These are phyloP conservation scores for Furcula furcula DNA, from an alignment of 2,888 invertebrate species.

Conservation along the genomic window DNA sequence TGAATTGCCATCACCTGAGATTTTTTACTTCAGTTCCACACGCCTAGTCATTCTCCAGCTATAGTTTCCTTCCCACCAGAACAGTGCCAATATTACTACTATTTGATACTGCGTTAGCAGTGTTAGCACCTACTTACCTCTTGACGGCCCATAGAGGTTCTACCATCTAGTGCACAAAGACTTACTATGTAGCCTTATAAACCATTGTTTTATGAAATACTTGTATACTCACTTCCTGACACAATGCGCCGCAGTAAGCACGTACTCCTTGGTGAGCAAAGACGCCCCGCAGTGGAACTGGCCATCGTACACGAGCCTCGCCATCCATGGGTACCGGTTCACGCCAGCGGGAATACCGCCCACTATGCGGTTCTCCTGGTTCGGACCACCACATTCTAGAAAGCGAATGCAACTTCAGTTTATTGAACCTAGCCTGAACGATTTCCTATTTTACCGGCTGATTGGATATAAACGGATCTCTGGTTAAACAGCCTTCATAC, in stretches of 20 bases:
- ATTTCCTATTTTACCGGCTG: slow-evolving; percentile 21
- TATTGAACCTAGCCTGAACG: slow-evolving; percentile 42
- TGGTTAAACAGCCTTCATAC: too few relatives aligned
- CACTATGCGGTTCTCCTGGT: slow-evolving; percentile 93
- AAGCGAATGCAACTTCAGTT: slow-evolving; percentile 49
- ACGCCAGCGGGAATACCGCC: slow-evolving; percentile 91
- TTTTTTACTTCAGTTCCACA: too few relatives aligned
- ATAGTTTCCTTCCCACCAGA: too few relatives aligned
- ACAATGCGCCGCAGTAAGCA: slow-evolving; percentile 94
- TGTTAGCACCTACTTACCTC: too few relatives aligned
- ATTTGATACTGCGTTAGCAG: too few relatives aligned
- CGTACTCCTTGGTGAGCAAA: slow-evolving; percentile 90
- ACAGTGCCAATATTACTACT: too few relatives aligned
- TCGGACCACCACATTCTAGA: slow-evolving; percentile 90
- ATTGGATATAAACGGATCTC: slow-evolving; percentile 8
- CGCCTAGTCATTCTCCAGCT: too few relatives aligned
- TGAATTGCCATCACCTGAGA: too few relatives aligned
- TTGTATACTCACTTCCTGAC: slow-evolving; percentile 86
- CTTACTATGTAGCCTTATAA: too few relatives aligned
- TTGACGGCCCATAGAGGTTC: too few relatives aligned
- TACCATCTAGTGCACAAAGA: too few relatives aligned
- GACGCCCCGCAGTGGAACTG: slow-evolving; percentile 95
- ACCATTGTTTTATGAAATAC: too few relatives aligned
- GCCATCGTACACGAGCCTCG: slow-evolving; percentile 92
- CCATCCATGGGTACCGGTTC: slow-evolving; percentile 94